phyloP scores from a whole-genome alignment of 2,888 invertebrate genomes.

The Pachycephus smyrnensis region DNA sequence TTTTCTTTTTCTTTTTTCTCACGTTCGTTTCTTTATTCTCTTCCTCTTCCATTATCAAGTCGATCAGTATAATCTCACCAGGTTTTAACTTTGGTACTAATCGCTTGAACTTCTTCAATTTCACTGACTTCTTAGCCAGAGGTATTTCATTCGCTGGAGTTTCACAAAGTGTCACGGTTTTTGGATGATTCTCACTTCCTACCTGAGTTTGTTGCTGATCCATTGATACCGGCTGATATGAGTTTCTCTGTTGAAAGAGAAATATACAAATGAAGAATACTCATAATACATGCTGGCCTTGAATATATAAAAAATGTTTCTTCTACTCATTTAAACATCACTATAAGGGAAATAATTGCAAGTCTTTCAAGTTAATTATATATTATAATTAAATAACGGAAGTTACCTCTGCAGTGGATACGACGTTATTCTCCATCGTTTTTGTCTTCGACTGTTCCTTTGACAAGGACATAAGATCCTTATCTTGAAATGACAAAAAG shows the following conservation, averaged over 20 bases:
- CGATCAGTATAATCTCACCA: conserved; percentile 44
- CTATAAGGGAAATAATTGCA: background rate
- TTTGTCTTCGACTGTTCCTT: conserved; percentile 14
- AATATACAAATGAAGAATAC: background rate
- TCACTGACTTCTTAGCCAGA: conserved; percentile 12
- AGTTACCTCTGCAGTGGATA: background rate
- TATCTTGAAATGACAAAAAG: conserved; percentile 46
- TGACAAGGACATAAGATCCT: background rate
- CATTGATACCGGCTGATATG: background rate
- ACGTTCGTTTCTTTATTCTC: conserved; percentile 10
- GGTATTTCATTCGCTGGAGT: background rate
- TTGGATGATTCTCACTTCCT: background rate
- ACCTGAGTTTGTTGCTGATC: background rate
- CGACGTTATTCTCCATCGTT: conserved; percentile 7
- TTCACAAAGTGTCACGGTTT: background rate
- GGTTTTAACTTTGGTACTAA: conserved; percentile 32
- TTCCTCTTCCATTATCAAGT: conserved; percentile 44
- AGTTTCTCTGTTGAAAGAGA: background rate
- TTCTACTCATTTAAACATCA: too few relatives aligned
- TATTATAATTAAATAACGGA: background rate
- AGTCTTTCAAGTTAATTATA: background rate
- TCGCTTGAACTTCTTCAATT: conserved; percentile 15
- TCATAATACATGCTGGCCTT: background rate
- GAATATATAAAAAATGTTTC: background rate
- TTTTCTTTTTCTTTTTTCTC: conserved; percentile 30